Conservation (phyloP, 2,888 invertebrate genomes). For the Gibbula magus region DNA sequence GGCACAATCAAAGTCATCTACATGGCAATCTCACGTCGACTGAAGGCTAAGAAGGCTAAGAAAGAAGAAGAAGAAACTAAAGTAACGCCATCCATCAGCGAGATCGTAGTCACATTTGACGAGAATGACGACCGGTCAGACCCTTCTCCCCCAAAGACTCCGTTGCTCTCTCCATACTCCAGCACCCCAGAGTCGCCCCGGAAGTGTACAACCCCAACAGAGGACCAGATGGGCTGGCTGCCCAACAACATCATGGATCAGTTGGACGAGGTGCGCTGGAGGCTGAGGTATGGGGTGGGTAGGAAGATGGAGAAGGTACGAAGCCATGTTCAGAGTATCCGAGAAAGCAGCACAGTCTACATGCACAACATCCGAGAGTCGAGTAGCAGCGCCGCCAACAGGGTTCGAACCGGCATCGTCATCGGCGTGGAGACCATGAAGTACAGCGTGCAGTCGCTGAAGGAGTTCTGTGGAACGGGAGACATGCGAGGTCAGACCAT, state of each 20-base stretch:
- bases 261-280: constrained; percentile 64
- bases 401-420: constrained; percentile 65
- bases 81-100: constrained; percentile 19
- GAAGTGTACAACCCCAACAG: constrained; percentile 51
- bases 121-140: constrained; percentile 36
- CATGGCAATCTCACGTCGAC: constrained; percentile 19
- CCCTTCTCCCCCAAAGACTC: constrained; percentile 48
- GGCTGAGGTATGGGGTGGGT: constrained; percentile 61
- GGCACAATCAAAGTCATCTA: constrained; percentile 52
- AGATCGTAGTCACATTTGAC: constrained; percentile 9
- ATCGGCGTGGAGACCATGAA: constrained; percentile 70
- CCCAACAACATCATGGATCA: constrained; percentile 60
- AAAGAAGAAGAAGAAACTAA: constrained; percentile 33
- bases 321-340: constrained; percentile 54
- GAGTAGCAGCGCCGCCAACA: constrained; percentile 63
- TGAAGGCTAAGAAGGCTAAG: constrained; percentile 18
- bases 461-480: constrained; percentile 72
- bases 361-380: constrained; percentile 65
- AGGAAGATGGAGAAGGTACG: constrained; percentile 63
- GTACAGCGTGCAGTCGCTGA: constrained; percentile 69
- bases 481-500: constrained; percentile 71
- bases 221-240: constrained; percentile 42
- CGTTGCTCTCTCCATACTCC: constrained; percentile 45
- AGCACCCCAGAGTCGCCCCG: constrained; percentile 45
- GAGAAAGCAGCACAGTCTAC: constrained; percentile 58